phyloP scores from a whole-genome alignment of 1,140 invertebrate species.

The Prorops nasuta region DNA sequence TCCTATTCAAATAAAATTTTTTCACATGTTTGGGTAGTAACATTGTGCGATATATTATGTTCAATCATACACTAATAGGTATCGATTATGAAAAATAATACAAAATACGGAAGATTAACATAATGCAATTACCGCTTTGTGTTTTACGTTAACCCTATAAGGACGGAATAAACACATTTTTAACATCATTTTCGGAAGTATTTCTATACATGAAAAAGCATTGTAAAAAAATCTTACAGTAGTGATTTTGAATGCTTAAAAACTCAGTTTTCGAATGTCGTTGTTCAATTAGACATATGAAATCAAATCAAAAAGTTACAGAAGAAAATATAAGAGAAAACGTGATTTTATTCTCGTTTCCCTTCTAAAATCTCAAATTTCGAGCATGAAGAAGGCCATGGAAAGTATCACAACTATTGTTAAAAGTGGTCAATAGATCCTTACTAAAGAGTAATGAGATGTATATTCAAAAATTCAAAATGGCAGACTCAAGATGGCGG shows the following conservation, averaged over 20 bases:
- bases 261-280: not conserved
- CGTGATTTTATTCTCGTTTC: not conserved
- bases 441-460: not conserved
- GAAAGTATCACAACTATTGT: not conserved
- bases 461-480: not conserved
- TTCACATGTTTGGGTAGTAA: too few relatives aligned
- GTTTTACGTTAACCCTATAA: too few relatives aligned
- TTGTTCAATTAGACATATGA: not conserved
- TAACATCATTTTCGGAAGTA: not conserved
- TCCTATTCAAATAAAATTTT: too few relatives aligned
- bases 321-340: not conserved
- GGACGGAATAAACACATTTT: too few relatives aligned
- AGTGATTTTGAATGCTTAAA: not conserved
- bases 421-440: not conserved
- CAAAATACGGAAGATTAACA: too few relatives aligned
- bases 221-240: not conserved
- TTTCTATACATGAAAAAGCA: not conserved
- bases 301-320: not conserved
- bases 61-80: too few relatives aligned
- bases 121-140: too few relatives aligned
- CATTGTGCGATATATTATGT: too few relatives aligned
- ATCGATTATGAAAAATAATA: too few relatives aligned
- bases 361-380: too few relatives aligned
- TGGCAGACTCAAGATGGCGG: not conserved
- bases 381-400: not conserved